Evolutionary conservation across 2,113 vertebrate genomes (phyloP), one percentile per base, ranked within the genome.

Genomic region (Corythornis vintsioides): DNA sequence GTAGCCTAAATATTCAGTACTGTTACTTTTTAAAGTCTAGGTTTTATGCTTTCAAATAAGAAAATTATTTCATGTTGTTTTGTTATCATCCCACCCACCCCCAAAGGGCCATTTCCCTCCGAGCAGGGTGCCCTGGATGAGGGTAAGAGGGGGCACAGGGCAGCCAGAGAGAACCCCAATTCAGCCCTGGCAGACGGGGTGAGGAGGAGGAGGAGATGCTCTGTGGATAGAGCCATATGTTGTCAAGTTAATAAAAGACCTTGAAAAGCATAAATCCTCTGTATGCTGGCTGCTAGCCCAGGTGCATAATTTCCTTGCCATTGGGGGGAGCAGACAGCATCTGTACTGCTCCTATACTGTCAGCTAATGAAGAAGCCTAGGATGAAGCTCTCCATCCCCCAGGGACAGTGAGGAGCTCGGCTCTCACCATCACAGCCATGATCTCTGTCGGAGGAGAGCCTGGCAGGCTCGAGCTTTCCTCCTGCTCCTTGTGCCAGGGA

Each of bases 231-330:
- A 96, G 91, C 95, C 92, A 80, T 94, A 94, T 92, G 95, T 92
- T 94, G 94, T 87, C 94, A 93, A 93, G 95, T 93, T 94, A 93
- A 92, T 93, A 92, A 93, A 95, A 95, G 92, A 77, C 91, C 95
- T 93, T 93, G 91, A 79, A 93, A 93, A 86, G 92, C 91, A 83
- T 92, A 93, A 96, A 92, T 95, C 80, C 83, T 93, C n/a, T 20
- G 80, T 38, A 38, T 77, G 83, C 89, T 95, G 92, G 95, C 94
- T 94, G 86, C 65, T 86, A 70, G 94, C 94, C 94, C 94, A 86
- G 92, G 91, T 93, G 92, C 92, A 83, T 94, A 45, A 90, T 86
- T 90, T 90, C 83, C 53, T 67, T 74, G 91, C 83, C 40, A 3
- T 38, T 28, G 88, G 19, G 33, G 55, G 64, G 72, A 83, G 94